phyloP scores from a whole-genome alignment of 2,888 invertebrate species.

The Platycnemis pennipes region DNA sequence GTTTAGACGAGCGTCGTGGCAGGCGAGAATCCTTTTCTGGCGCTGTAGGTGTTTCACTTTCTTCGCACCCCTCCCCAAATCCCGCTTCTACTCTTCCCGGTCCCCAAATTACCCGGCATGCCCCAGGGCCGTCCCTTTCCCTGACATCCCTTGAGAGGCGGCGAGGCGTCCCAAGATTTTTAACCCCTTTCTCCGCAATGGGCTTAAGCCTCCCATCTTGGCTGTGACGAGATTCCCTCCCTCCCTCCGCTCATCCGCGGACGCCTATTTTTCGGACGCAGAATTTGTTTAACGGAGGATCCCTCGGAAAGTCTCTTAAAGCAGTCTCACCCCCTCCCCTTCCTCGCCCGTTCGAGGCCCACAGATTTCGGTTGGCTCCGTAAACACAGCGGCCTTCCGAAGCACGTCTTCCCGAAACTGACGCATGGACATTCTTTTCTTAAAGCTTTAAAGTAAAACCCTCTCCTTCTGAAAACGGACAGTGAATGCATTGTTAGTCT shows the following conservation, averaged over 20 bases:
- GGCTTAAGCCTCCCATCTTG: not conserved
- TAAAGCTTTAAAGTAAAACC: too few species aligned
- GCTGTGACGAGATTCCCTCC: conserved; percentile 1
- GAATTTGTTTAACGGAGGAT: conserved; percentile 18
- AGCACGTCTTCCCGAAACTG: too few species aligned
- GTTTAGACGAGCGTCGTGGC: too few species aligned
- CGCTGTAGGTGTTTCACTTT: too few species aligned
- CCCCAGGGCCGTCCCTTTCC: not conserved
- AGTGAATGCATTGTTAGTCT: too few species aligned
- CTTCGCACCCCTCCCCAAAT: not conserved
- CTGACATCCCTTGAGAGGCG: not conserved
- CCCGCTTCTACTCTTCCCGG: not conserved
- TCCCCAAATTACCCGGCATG: not conserved
- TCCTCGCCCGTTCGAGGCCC: too few species aligned
- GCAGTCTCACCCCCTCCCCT: not conserved
- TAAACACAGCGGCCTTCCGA: too few species aligned
- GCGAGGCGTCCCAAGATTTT: not conserved
- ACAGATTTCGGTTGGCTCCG: too few species aligned
- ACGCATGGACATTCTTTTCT: too few species aligned
- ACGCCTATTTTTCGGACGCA: not conserved
- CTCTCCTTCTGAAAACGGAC: too few species aligned
- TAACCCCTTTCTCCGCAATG: conserved; percentile 5
- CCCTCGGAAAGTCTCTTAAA: conserved; percentile 10
- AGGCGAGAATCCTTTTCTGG: too few species aligned
- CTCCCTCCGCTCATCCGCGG: not conserved